Percentiles rank a stretch among this genome's conserved stretches.
phyloP scores from a whole-genome alignment of 2,113 vertebrate species.

The Dasyprocta punctata region DNA sequence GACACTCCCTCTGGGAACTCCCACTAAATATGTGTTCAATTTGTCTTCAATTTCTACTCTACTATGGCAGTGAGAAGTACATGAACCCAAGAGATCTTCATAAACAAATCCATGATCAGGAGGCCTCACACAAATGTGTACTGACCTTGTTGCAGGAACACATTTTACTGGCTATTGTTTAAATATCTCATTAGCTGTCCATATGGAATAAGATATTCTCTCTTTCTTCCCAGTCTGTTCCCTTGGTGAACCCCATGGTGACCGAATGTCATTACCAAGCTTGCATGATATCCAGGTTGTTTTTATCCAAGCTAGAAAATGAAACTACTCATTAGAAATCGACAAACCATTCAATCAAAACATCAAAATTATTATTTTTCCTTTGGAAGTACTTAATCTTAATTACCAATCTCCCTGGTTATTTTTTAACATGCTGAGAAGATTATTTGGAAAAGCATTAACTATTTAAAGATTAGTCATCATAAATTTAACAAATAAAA shows the following conservation, averaged over 20 bases:
- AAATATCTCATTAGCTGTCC: constrained; percentile 48
- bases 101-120: constrained; percentile 55
- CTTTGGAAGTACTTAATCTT: neutral
- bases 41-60: neutral
- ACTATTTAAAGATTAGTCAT: neutral
- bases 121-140: constrained; percentile 14
- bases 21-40: constrained; percentile 33
- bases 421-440: neutral
- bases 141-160: constrained; percentile 3
- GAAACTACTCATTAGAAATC: neutral
- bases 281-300: neutral
- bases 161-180: constrained; percentile 2
- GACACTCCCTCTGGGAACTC: neutral
- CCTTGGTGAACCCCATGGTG: neutral
- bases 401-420: neutral
- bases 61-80: neutral
- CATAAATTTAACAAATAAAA: neutral
- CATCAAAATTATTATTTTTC: constrained; percentile 10
- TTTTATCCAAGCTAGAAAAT: neutral
- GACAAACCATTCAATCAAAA: neutral
- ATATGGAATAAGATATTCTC: constrained; percentile 18
- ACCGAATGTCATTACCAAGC: constrained; percentile 37
- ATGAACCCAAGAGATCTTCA: neutral
- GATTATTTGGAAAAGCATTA: neutral
- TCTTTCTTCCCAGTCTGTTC: neutral